Evolutionary conservation across 2,797 vertebrate genomes (phyloP).

Genomic region (Melanitta fusca): DNA sequence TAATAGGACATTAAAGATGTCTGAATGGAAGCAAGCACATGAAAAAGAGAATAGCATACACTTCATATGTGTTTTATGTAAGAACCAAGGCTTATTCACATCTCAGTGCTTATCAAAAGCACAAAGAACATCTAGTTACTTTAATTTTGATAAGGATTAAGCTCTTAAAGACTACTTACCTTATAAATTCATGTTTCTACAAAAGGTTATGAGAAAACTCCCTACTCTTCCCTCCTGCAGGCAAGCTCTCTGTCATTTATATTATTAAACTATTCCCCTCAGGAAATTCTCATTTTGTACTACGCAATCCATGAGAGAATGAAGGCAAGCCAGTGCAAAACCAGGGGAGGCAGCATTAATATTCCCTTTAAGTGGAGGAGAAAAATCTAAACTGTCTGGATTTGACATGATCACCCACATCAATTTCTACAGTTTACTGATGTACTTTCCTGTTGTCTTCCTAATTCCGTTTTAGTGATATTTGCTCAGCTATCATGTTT

Average conservation of each 20-base stretch:
- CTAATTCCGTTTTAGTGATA: background rate
- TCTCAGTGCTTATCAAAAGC: background rate
- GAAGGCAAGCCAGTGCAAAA: background rate
- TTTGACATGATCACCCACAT: background rate
- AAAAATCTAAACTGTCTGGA: background rate
- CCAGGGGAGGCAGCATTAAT: background rate
- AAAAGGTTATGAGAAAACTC: background rate
- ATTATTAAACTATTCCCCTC: background rate
- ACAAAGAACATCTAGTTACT: background rate
- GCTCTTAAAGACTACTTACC: background rate
- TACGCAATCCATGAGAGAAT: background rate
- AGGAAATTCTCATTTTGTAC: background rate
- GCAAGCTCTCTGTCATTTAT: background rate
- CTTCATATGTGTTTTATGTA: background rate
- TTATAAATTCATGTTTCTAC: background rate
- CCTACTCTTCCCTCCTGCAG: background rate
- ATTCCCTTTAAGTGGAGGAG: background rate
- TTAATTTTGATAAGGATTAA: background rate
- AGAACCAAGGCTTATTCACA: background rate
- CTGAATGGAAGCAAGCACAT: background rate
- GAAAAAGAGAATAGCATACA: background rate
- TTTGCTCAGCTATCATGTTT: background rate
- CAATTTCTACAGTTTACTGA: background rate
- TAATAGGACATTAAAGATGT: constrained; percentile 1
- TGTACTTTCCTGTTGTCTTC: background rate